These are phyloP conservation scores for Psittacula derbiana DNA, from an alignment of 2,797 vertebrate genomes.

Conservation along the genomic window DNA sequence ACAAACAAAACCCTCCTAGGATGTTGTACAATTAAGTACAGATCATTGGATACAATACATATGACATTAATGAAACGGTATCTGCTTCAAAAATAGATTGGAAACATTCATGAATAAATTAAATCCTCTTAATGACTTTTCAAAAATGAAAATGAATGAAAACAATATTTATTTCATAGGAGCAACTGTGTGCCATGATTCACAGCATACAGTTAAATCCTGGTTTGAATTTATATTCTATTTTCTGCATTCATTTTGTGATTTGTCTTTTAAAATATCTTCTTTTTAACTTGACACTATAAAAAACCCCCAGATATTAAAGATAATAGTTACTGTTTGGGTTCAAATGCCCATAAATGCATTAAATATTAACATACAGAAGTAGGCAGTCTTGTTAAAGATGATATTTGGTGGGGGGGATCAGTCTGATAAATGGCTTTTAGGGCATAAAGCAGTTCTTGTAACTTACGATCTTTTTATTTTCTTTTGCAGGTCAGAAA, in stretches of 20 bases:
- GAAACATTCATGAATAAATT: conserved; percentile 58
- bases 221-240: background rate
- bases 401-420: background rate
- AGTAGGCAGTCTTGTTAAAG: background rate
- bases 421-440: background rate
- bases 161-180: conserved; percentile 24
- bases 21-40: conserved; percentile 56
- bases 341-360: conserved; percentile 19
- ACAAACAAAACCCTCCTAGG: conserved; percentile 50
- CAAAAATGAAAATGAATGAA: conserved; percentile 52
- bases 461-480: conserved; percentile 51
- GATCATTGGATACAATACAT: conserved; percentile 45
- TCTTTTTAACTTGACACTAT: background rate
- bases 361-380: background rate
- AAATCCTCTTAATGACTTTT: conserved; percentile 53
- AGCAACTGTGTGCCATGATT: background rate
- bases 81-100: conserved; percentile 64
- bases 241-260: background rate
- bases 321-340: background rate
- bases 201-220: background rate
- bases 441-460: conserved; percentile 50
- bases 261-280: background rate
- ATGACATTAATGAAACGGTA: conserved; percentile 54
- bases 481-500: conserved; percentile 86
- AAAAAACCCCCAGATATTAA: background rate